Evolutionary conservation across 2,113 vertebrate genomes (phyloP).

Genomic region (Oenanthe oenanthe): DNA sequence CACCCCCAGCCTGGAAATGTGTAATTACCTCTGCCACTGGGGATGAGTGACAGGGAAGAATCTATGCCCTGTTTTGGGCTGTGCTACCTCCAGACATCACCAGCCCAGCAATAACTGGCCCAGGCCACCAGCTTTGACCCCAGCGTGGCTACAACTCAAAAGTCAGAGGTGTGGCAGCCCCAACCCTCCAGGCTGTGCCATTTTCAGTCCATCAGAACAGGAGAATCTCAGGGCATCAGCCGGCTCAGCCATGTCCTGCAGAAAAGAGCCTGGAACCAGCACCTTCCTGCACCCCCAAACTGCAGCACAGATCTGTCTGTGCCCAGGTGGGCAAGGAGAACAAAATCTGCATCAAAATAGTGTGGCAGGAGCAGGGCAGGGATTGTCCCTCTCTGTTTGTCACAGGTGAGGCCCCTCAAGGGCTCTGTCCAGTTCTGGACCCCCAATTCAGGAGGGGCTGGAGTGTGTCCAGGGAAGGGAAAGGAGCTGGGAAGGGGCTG

Average conservation of each 20-base stretch:
- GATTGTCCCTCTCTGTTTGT: neutral
- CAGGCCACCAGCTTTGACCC: neutral
- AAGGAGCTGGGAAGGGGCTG: rapidly evolving
- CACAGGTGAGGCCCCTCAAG: neutral
- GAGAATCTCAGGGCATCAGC: neutral
- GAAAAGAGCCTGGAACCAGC: neutral
- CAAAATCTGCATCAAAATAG: neutral
- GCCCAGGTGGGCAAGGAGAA: neutral
- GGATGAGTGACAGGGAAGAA: neutral
- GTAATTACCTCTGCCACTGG: too few species aligned
- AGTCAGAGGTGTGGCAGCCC: neutral
- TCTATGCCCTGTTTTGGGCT: neutral
- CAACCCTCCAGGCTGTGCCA: neutral
- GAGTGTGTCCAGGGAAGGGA: rapidly evolving
- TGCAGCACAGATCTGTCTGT: neutral
- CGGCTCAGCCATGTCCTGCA: neutral
- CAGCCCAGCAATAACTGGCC: neutral
- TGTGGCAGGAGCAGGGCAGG: neutral
- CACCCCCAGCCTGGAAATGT: neutral
- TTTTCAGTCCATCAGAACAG: neutral
- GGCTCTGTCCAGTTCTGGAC: neutral
- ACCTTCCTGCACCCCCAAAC: neutral
- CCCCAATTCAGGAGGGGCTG: neutral
- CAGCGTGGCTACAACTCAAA: neutral
- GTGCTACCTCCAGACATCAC: neutral